phyloP scores from a whole-genome alignment of 2,888 invertebrate species.

The Drosophila meridiana region DNA sequence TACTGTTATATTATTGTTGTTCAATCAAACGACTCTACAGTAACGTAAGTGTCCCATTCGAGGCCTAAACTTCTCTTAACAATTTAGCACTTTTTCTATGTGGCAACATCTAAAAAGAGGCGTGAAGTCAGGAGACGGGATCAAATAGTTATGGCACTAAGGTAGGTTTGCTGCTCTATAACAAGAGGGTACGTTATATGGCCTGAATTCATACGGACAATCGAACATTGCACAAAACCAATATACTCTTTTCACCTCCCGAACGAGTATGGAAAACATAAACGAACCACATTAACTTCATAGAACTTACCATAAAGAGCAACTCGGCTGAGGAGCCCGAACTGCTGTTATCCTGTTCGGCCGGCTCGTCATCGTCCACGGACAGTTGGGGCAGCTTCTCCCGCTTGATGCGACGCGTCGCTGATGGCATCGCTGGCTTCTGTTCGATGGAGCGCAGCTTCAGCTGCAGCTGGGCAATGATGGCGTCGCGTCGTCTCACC shows the following conservation, averaged over 20 bases:
- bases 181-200: neutral
- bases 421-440: constrained; percentile 31
- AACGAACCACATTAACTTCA: neutral
- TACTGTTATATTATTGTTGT: no score
- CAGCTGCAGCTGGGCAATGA: constrained; percentile 91
- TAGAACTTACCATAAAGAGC: constrained; percentile 83
- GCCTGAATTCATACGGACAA: neutral
- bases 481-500: constrained; percentile 92
- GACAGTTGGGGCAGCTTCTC: constrained; percentile 67
- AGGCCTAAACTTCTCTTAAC: neutral
- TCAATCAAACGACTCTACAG: neutral
- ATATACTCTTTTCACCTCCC: neutral
- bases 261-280: neutral
- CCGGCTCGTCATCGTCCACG: constrained; percentile 63
- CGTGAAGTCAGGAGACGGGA: no score
- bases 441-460: constrained; percentile 89
- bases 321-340: constrained; percentile 84
- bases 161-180: neutral
- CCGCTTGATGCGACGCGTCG: constrained; percentile 53
- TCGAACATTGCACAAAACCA: neutral
- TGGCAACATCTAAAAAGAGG: no score
- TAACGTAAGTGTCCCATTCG: neutral
- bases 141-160: neutral
- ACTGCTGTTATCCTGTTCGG: constrained; percentile 77
- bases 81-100: neutral